Percentiles rank a stretch among this genome's conserved stretches.
Evolutionary conservation across 2,797 vertebrate species (phyloP).

Genomic region (Acanthurus tractus): DNA sequence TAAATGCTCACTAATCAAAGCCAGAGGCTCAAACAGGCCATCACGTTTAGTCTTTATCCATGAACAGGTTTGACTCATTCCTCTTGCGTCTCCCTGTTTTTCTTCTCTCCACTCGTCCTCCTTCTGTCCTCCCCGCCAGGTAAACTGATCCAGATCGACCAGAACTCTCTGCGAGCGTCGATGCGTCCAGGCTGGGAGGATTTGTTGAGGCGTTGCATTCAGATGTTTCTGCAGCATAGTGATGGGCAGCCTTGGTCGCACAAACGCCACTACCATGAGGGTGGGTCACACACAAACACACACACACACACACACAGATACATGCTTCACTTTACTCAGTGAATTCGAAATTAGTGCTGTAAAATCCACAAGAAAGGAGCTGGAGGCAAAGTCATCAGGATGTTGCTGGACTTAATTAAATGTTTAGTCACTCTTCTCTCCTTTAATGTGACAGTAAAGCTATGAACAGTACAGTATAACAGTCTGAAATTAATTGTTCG

Average conservation of each 20-base stretch:
- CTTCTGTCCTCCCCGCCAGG: conserved; percentile 80
- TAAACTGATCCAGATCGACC: conserved; percentile 97
- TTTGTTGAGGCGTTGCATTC: conserved; percentile 94
- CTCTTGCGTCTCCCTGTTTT: background rate
- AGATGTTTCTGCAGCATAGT: conserved; percentile 95
- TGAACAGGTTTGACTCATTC: conserved; percentile 31
- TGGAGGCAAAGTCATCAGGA: conserved; percentile 10
- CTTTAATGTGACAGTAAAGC: background rate
- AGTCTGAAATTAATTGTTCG: conserved; percentile 16
- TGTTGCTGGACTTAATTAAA: conserved; percentile 5
- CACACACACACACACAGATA: conserved; percentile 4
- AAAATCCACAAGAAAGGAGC: conserved; percentile 5
- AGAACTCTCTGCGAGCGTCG: conserved; percentile 92
- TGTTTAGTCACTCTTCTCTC: background rate
- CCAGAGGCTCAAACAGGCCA: conserved; percentile 1
- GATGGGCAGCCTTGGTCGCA: conserved; percentile 96
- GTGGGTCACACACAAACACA: conserved; percentile 73
- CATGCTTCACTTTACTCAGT: background rate
- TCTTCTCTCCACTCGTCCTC: background rate
- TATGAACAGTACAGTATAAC: background rate
- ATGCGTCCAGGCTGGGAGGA: conserved; percentile 99
- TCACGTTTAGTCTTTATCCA: conserved; percentile 5
- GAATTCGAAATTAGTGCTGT: background rate
- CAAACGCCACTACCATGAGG: conserved; percentile 97
- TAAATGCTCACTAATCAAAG: background rate